phyloP scores from a whole-genome alignment of 2,113 vertebrate species.

The Sinocyclocheilus rhinocerous region DNA sequence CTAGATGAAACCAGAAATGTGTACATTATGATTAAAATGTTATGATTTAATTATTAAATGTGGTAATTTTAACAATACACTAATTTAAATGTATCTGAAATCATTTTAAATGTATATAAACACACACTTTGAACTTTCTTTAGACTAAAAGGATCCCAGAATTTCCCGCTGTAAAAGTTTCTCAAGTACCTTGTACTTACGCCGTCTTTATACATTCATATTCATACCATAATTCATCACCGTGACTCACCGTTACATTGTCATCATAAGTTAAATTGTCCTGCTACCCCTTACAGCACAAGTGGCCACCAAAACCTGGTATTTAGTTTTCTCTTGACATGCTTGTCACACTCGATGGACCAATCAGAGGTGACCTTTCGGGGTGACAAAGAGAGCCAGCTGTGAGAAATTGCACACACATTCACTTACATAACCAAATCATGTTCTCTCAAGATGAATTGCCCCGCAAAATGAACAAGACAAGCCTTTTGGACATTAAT shows the following conservation, averaged over 20 bases:
- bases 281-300: background rate
- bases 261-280: slow-evolving; percentile 17
- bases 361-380: slow-evolving; percentile 54
- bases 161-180: background rate
- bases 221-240: slow-evolving; percentile 2
- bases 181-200: background rate
- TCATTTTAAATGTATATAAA: background rate
- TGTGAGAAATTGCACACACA: slow-evolving; percentile 50
- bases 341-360: slow-evolving; percentile 37
- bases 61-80: background rate
- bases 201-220: background rate
- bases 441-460: slow-evolving; percentile 57
- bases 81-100: background rate
- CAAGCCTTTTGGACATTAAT: slow-evolving; percentile 59
- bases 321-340: slow-evolving; percentile 37
- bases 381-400: slow-evolving; percentile 51
- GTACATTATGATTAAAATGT: background rate
- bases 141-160: background rate
- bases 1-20: background rate
- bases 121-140: background rate
- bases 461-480: slow-evolving; percentile 51
- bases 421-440: slow-evolving; percentile 56
- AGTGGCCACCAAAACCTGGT: slow-evolving; percentile 30
- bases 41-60: background rate
- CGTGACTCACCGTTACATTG: background rate